Base-by-base conservation (phyloP, 2,113 vertebrate genomes). In the Neolamprologus ventralis region DNA sequence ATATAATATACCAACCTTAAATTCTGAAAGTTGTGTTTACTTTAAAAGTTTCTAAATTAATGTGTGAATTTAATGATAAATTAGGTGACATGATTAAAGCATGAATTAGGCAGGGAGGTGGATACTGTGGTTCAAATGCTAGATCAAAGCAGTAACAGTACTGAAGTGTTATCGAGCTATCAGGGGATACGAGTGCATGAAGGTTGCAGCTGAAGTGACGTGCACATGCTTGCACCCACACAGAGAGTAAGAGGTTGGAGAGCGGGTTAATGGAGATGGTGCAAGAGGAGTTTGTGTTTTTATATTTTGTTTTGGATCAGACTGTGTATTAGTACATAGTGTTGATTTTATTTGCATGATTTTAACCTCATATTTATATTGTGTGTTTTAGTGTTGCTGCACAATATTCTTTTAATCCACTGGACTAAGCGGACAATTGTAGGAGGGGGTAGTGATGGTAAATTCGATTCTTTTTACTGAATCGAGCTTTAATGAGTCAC, bases 41-140 rank as follows among this genome's bases (percentile, higher is more conserved):
- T n/a, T 65, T n/a, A 65, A 65, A 65, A 1, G 10, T 37, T 65
- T 65, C 10, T 65, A n/a, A n/a, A 65, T 16, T n/a, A 37, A n/a
- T 65, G 17, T 65, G 60, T 65, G 17, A 65, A n/a, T 65, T 37
- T 65, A 37, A 65, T 63, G 31, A 63, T 63, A 19, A 63, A 33
- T 63, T 1, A 19, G 19, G 4, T 7, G 31, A 65, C 60, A 65
- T 37, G 6, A 65, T 65, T n/a, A 12, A 65, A 37, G 31, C 33
- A 11, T 65, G 60, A 12, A 1, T 65, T 65, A 65, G 31, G 33
- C 17, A 65, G 4, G 10, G 17, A 13, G 60, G 10, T 65, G 60
- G 31, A 65, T 35, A 2, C 60, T n/a, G 60, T 65, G 60, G 60
- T 5, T 65, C 9, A 37, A 65, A n/a, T 65, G 60, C 4, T n/a